Percentiles rank a stretch among this genome's conserved stretches.
These are phyloP conservation scores for Betta splendens DNA, from an alignment of 2,797 vertebrate genomes.

Conservation along the genomic window DNA sequence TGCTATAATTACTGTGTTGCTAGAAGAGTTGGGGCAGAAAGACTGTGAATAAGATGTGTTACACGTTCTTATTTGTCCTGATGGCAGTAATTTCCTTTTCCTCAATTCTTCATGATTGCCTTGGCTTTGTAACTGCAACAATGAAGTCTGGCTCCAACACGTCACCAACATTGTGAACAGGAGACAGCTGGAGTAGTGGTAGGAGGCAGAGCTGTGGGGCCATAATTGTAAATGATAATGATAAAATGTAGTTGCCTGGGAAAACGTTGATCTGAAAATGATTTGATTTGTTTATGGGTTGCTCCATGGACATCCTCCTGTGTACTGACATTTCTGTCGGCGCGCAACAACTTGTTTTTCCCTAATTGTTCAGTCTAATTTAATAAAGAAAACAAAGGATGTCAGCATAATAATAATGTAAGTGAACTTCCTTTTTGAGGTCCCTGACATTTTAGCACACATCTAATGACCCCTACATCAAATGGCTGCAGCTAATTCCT, in stretches of 20 bases:
- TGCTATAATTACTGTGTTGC: conserved; percentile 46
- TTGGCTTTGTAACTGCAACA: conserved; percentile 69
- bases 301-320: conserved; percentile 3
- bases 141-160: conserved; percentile 55
- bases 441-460: conserved; percentile 10
- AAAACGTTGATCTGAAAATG: conserved; percentile 63
- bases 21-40: conserved; percentile 45
- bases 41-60: conserved; percentile 58
- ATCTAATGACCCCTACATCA: conserved; percentile 15
- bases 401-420: conserved; percentile 3
- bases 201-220: conserved; percentile 44
- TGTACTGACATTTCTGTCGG: conserved; percentile 36
- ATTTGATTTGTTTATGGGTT: conserved; percentile 48
- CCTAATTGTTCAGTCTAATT: conserved; percentile 30
- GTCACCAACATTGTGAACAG: conserved; percentile 46
- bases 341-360: not conserved
- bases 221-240: conserved; percentile 62
- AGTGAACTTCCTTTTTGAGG: conserved; percentile 11
- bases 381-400: conserved; percentile 26
- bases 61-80: conserved; percentile 55
- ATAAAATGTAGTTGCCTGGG: conserved; percentile 54
- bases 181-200: conserved; percentile 54
- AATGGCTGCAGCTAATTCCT: no score
- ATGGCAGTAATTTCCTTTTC: conserved; percentile 62
- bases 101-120: conserved; percentile 58